Conservation (phyloP, 2,888 invertebrate species). For the Pollenia angustigena region DNA sequence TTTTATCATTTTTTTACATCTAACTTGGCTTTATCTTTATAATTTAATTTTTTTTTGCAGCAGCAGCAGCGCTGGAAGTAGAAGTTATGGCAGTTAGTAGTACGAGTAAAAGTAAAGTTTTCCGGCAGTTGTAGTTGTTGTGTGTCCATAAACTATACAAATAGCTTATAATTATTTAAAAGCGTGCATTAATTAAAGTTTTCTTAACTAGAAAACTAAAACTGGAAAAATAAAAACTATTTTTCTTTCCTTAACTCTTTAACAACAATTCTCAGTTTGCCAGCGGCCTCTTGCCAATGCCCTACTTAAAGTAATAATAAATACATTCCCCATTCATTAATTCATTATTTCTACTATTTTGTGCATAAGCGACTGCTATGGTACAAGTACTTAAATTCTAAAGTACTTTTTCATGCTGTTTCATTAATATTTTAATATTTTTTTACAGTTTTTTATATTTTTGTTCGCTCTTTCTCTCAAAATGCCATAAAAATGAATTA, state of each 20-base stretch:
- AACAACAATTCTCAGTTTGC: conserved; percentile 59
- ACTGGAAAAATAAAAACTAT: conserved; percentile 33
- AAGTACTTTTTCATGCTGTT: conserved; percentile 75
- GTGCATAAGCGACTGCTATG: conserved; percentile 19
- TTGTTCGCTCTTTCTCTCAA: conserved; percentile 28
- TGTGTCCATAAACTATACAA: conserved; percentile 81
- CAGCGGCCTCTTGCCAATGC: conserved; percentile 59
- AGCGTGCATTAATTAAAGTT: conserved; percentile 81
- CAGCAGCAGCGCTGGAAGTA: not conserved
- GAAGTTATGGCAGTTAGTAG: conserved; percentile 41
- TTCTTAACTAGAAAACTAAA: conserved; percentile 54
- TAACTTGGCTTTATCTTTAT: conserved; percentile 53
- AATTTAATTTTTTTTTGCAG: not conserved
- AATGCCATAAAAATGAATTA: conserved; percentile 65
- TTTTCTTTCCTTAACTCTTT: conserved; percentile 62
- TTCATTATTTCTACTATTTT: conserved; percentile 14
- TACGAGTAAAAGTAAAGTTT: conserved; percentile 33
- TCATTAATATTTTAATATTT: conserved; percentile 73
- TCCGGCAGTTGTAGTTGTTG: conserved; percentile 50
- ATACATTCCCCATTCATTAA: conserved; percentile 30
- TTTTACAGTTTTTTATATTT: not conserved
- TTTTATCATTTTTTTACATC: conserved; percentile 41
- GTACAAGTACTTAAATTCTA: conserved; percentile 54
- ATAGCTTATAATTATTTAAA: conserved; percentile 82
- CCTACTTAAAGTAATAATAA: conserved; percentile 59